phyloP scores from a whole-genome alignment of 2,113 vertebrate genomes.

The Okapia johnstoni region DNA sequence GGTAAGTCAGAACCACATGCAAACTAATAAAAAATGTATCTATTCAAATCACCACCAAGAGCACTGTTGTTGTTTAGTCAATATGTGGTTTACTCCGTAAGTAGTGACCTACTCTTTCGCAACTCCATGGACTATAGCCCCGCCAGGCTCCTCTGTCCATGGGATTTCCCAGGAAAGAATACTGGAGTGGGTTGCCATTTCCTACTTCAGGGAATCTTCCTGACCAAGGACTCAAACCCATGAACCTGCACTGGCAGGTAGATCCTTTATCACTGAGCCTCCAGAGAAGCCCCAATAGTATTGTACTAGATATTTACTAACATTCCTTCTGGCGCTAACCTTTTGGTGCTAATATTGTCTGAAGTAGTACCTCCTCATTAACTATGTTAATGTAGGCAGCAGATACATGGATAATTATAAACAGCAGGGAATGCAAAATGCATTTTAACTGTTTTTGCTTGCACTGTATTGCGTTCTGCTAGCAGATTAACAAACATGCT shows the following conservation, averaged over 20 bases:
- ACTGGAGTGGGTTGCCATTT: background rate
- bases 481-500: background rate
- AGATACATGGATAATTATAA: slow-evolving; percentile 1
- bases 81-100: background rate
- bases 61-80: background rate
- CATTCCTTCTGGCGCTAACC: background rate
- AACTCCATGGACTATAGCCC: background rate
- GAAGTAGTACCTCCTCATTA: background rate
- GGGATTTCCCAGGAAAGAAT: background rate
- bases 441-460: slow-evolving; percentile 20
- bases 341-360: background rate
- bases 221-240: background rate
- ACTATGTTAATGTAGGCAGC: background rate
- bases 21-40: background rate
- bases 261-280: background rate
- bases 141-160: background rate
- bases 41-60: background rate
- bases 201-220: background rate
- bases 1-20: background rate
- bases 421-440: background rate
- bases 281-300: background rate
- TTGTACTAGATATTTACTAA: background rate
- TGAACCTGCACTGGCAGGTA: background rate
- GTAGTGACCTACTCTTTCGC: background rate
- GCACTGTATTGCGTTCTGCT: background rate